Percentiles rank a stretch among this genome's conserved stretches.
These are phyloP conservation scores for Petroica traversi DNA, from an alignment of 2,113 vertebrate species.

Conservation along the genomic window DNA sequence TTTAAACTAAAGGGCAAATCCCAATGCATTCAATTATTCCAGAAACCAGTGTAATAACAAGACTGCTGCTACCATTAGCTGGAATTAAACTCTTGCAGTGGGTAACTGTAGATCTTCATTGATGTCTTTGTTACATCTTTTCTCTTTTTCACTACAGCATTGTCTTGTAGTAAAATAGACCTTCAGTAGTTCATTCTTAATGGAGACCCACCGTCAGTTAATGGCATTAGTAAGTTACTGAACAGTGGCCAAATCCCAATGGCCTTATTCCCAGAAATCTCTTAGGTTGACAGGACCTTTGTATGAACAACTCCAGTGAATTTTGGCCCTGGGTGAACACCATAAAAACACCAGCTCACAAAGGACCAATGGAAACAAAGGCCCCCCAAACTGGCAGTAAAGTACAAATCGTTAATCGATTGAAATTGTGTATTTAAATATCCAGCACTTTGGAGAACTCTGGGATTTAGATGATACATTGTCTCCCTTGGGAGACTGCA, in stretches of 20 bases:
- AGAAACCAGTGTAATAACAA: constrained; percentile 11
- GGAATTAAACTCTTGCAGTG: not conserved
- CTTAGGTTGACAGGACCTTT: constrained; percentile 53
- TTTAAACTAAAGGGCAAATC: constrained; percentile 10
- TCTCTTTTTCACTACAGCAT: constrained; percentile 7
- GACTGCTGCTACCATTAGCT: not conserved
- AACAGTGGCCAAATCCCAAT: constrained; percentile 52
- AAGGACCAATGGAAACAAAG: constrained; percentile 29
- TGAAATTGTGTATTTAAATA: constrained; percentile 11
- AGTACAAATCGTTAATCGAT: not conserved
- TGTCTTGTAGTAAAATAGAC: constrained; percentile 37
- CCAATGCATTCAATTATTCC: not conserved
- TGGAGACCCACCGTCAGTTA: constrained; percentile 32
- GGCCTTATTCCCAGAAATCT: constrained; percentile 62
- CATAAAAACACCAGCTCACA: constrained; percentile 23
- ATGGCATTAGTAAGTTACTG: constrained; percentile 55
- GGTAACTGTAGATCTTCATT: constrained; percentile 22
- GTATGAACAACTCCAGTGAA: constrained; percentile 20
- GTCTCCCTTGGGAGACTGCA: not conserved
- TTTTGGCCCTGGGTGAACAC: constrained; percentile 46
- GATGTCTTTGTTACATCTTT: constrained; percentile 23
- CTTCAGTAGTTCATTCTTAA: constrained; percentile 34
- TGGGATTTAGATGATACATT: not conserved
- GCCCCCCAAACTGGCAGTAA: not conserved
- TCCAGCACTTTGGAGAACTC: not conserved